Conservation (phyloP, 2,113 vertebrate species). For the Muscicapa adusta region DNA sequence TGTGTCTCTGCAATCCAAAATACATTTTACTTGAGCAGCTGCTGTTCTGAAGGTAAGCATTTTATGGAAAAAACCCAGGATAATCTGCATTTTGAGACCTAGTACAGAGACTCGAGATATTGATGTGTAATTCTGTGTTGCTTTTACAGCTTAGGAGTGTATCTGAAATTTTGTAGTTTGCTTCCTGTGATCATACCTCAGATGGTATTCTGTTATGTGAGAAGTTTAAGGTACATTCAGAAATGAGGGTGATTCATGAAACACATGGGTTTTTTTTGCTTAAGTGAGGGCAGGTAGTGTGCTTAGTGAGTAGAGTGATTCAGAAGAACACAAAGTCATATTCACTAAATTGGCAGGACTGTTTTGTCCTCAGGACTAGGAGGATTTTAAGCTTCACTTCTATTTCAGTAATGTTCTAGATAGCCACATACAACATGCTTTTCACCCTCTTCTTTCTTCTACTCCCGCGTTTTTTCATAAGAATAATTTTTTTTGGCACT, state of each 20-base stretch:
- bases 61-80: fast-evolving
- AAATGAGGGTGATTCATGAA: not conserved
- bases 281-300: not conserved
- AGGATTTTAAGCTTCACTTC: not conserved
- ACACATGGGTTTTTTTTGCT: not conserved
- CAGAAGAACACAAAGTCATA: not conserved
- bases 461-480: not conserved
- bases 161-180: not conserved
- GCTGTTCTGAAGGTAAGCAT: not conserved
- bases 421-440: not conserved
- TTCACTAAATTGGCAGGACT: not conserved
- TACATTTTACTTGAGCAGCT: not conserved
- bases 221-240: not conserved
- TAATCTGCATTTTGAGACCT: not conserved
- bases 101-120: not conserved
- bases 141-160: not conserved
- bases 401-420: not conserved
- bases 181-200: not conserved
- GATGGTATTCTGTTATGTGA: not conserved
- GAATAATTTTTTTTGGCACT: not conserved
- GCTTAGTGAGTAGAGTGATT: not conserved
- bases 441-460: not conserved
- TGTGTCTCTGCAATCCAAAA: not conserved
- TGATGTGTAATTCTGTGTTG: not conserved
- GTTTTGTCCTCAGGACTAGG: not conserved